Conservation (phyloP, 1,140 invertebrate genomes). For the Maconellicoccus hirsutus region DNA sequence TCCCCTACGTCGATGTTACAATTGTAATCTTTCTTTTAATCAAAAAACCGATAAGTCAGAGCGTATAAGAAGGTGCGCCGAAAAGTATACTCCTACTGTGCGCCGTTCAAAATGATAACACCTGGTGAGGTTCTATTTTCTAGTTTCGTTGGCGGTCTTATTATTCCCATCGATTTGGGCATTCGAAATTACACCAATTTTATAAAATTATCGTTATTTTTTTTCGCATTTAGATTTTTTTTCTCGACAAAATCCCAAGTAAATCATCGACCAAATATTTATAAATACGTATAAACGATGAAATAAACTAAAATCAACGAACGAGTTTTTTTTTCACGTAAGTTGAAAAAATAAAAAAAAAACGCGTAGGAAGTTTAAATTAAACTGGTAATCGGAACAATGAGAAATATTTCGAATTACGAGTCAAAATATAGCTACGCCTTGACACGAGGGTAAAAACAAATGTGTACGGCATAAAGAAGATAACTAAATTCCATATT, state of each 20-base stretch:
- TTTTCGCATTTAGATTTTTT: no score
- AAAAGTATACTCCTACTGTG: not conserved
- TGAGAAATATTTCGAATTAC: slow-evolving; percentile 3
- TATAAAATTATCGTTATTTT: no score
- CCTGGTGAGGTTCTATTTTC: not conserved
- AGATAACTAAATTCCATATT: not conserved
- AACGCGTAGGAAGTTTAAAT: not conserved
- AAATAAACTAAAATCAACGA: no score
- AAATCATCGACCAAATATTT: no score
- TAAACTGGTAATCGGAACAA: not conserved
- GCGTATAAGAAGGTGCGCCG: not conserved
- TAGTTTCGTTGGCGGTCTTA: not conserved
- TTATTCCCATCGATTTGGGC: not conserved
- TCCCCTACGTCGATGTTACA: not conserved
- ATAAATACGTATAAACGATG: no score
- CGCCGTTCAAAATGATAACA: not conserved
- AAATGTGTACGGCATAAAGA: not conserved
- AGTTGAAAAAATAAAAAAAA: no score
- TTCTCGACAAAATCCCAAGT: no score
- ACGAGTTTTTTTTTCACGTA: no score
- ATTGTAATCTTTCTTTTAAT: not conserved
- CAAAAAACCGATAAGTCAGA: not conserved
- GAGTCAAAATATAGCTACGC: not conserved
- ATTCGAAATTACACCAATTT: no score
- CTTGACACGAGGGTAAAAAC: not conserved